Percentiles rank a stretch among this genome's conserved stretches.
Evolutionary conservation across 2,113 vertebrate species (phyloP).

Genomic region (Sebastes schlegelii): DNA sequence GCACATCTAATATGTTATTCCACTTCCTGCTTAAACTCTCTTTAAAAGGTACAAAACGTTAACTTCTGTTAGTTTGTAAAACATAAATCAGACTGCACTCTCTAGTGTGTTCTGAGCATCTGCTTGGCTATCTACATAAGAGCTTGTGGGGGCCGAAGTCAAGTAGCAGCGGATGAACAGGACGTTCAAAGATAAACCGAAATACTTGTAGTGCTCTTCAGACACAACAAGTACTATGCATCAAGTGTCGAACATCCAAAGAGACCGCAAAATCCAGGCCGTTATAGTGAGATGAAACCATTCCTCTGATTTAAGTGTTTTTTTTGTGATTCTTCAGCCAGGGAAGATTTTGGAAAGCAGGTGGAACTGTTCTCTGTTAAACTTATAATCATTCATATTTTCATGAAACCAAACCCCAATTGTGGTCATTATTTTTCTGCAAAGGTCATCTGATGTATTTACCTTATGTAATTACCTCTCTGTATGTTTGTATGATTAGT

Average conservation of each 20-base stretch:
- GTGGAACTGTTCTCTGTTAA: background rate
- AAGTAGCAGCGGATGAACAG: slow-evolving; percentile 28
- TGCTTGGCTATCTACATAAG: slow-evolving; percentile 21
- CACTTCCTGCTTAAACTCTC: background rate
- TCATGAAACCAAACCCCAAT: background rate
- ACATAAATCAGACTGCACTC: background rate
- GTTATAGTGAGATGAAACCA: background rate
- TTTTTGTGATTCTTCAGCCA: background rate
- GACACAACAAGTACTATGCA: slow-evolving; percentile 14
- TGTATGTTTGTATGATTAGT: background rate
- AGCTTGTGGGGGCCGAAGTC: slow-evolving; percentile 38
- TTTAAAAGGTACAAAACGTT: background rate
- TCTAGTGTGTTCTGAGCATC: slow-evolving; percentile 7
- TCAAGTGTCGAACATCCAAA: slow-evolving; percentile 18
- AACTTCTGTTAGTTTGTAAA: slow-evolving; percentile 8
- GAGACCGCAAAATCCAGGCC: background rate
- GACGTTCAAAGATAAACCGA: slow-evolving; percentile 15
- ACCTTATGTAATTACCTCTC: background rate
- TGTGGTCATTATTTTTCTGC: background rate
- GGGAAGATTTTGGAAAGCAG: background rate
- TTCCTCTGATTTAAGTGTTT: background rate
- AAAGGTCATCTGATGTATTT: background rate
- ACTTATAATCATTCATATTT: background rate
- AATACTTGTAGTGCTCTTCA: slow-evolving; percentile 44
- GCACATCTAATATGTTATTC: background rate